phyloP scores from a whole-genome alignment of 2,888 invertebrate genomes.

The Lasioglossum oenotherae region DNA sequence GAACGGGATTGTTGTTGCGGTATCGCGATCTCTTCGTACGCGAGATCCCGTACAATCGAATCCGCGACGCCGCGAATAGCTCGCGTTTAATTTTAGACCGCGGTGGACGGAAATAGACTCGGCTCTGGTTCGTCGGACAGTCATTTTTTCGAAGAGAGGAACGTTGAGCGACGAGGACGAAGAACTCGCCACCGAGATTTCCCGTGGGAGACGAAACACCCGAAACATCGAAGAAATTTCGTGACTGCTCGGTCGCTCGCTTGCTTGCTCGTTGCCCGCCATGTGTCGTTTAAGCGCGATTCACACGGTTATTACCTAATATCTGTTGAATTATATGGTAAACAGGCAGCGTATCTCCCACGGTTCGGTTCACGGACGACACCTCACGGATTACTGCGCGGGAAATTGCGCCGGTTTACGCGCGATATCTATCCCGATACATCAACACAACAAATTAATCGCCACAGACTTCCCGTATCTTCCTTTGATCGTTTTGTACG shows the following conservation, averaged over 20 bases:
- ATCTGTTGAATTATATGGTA: slow-evolving; percentile 67
- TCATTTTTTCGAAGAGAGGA: slow-evolving; percentile 14
- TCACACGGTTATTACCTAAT: slow-evolving; percentile 68
- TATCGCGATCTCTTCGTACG: background rate
- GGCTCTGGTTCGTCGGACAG: slow-evolving; percentile 16
- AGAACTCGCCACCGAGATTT: slow-evolving; percentile 36
- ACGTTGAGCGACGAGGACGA: background rate
- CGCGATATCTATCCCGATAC: no score
- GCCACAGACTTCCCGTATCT: no score
- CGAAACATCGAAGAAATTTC: slow-evolving; percentile 41
- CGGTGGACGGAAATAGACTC: slow-evolving; percentile 4
- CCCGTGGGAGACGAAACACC: slow-evolving; percentile 26
- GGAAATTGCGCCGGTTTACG: no score
- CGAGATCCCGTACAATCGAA: slow-evolving; percentile 6
- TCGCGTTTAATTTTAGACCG: background rate
- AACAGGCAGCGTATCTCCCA: slow-evolving; percentile 62
- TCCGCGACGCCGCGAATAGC: slow-evolving; percentile 13
- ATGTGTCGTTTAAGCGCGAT: slow-evolving; percentile 55
- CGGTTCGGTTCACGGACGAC: slow-evolving; percentile 44
- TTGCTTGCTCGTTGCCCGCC: slow-evolving; percentile 29
- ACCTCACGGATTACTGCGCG: background rate
- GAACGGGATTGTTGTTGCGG: background rate
- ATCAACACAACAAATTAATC: no score
- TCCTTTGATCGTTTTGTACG: no score
- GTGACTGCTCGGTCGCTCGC: background rate